Evolutionary conservation across 2,888 invertebrate species (phyloP), one percentile per base, ranked within the genome.

Genomic region (Hemistola chrysoprasaria): DNA sequence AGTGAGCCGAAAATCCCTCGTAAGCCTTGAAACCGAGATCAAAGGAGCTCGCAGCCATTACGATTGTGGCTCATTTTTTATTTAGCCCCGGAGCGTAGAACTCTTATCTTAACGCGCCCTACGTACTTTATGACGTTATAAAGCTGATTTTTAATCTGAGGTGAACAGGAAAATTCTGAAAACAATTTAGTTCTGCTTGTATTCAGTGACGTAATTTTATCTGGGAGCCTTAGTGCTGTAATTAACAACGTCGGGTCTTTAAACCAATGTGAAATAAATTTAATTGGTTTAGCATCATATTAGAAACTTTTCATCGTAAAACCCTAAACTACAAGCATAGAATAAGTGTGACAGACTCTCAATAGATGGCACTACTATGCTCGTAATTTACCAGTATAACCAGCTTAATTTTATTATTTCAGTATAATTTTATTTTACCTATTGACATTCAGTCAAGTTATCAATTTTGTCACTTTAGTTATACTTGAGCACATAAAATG

Each of bases 11-110:
- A 75, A 78, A 86, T 79, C 86, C 85, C 70, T 72, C 60, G 76
- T 85, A 86, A 86, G 81, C 85, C 78, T 65, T 78, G 83, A 78
- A 82, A 86, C 85, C 82, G 82, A 86, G 87, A 87, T 88, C 88
- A 88, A 88, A 88, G 82, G 75, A 66, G 69, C 74, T 65, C 59
- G 65, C 68, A 57, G 65, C 83, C 81, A 83, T 87, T 86, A 84
- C 87, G 76, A 84, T 82, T 86, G 86, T 77, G 85, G 87, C 88
- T 87, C 87, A 88, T 88, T 85, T 87, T 87, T 88, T 88, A 88
- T 88, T 88, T 86, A 88, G 77, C 71, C 54, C 59, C 61, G 60
- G 68, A 66, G 62, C 59, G 63, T 59, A 56, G 71, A 68, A 71
- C 77, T 85, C 82, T 88, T 87, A 87, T 87, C 87, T 86, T 83